Evolutionary conservation across 2,797 vertebrate species (phyloP), one percentile per base, ranked within the genome.

Genomic region (Hoplostethus mediterraneus): DNA sequence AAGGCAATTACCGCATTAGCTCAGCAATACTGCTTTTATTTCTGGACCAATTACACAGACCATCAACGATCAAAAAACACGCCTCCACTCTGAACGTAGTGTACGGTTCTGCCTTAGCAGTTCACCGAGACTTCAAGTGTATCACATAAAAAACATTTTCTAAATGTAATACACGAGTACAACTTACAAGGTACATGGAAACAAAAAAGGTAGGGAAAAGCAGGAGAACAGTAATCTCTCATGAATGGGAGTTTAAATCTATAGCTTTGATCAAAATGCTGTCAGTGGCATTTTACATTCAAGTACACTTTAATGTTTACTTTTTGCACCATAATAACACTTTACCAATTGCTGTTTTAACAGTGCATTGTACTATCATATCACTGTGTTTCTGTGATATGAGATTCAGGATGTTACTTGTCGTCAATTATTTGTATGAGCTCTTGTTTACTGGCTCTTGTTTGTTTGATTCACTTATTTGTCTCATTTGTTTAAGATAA

Each of bases 1-100:
- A 55, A 79, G 73, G 61, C 74, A 82, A 81, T 78, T 59, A 82
- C 59, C 57, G 74, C 67, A 82, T 72, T 61, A 71, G 64, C 68
- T 49, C 25, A 33, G 52, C 51, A 42, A 42, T 60, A 44, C 33
- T 68, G 74, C 40, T 69, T 88, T 88, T 80, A 78, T 66, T 79
- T 75, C 69, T 36, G 12, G 49, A 53, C 54, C 58, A 66, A 87
- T 86, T 82, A 87, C 56, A 75, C 56, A 70, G 40, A 28, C 59
- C 68, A 83, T 88, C 54, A 63, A 75, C 73, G 73, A 75, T 31
- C 17, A 54, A 56, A 31, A 73, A 75, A 79, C 51, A 79, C 38
- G 51, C 0, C 17, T 8, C 56, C 62, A 21, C 30, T 55, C 48
- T 25, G 16, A 58, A 6, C 53, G 13, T 59, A 45, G 12, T 47